Base-by-base conservation (phyloP, 2,888 invertebrate species). In the Ischnus inquisitorius region DNA sequence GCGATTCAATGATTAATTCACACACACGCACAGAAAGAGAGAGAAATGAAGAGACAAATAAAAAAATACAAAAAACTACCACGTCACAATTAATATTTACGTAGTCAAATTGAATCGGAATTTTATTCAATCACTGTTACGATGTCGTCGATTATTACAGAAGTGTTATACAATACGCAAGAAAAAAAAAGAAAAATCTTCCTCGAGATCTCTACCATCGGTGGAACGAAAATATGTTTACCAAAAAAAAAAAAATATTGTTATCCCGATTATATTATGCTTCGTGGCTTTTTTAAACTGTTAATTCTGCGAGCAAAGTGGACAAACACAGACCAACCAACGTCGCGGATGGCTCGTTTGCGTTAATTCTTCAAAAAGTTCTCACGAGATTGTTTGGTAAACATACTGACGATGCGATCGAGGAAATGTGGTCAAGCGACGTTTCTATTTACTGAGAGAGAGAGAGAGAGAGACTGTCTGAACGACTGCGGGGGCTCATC, bases 111-210 rank as follows among this genome's bases (percentile, higher is more conserved):
- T 92, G 92, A 88, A 92, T 91, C 90, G 90, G 90, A 91, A 91
- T 91, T 93, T 93, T 93, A 93, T 93, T 93, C 91, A 93, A 91
- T 91, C 90, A 88, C 91, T 91, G 89, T 90, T 89, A 89, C 88
- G 90, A 90, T 91, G 87, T 89, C 89, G 87, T 89, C 90, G 90
- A 89, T 92, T 92, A 92, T 75, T 91, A 92, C 93, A 92, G 90
- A 90, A 91, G 76, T 76, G 87, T 92, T 89, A 91, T 91, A 93
- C 90, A 93, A 91, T 92, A 88, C 90, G 90, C 90, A 92, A 34
- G 6, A 34, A 34, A 34, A 34, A 34, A 34, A 34, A 34, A 34
- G 5, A 34, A 88, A 83, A 91, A 89, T 89, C 87, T 90, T 89
- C 89, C 87, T 89, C 90, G 89, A 91, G 88, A 90, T 90, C 89